phyloP scores from a whole-genome alignment of 1,140 invertebrate species.

The Euura saliciscinereae region DNA sequence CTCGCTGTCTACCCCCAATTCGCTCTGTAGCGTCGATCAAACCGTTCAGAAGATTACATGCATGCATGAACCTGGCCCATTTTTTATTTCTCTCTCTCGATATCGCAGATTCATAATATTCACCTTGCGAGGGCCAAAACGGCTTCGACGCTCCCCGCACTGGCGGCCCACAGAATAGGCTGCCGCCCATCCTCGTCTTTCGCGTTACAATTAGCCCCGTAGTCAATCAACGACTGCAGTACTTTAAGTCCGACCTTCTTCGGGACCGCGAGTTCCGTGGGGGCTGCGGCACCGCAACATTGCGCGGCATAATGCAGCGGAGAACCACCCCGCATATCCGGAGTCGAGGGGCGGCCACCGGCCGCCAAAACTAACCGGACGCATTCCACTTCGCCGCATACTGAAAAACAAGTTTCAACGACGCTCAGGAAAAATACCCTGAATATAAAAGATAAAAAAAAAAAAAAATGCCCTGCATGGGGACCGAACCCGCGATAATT shows the following conservation, averaged over 20 bases:
- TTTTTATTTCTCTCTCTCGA: too few relatives aligned
- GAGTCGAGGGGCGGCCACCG: constrained; percentile 82
- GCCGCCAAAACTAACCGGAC: constrained; percentile 83
- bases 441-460: too few relatives aligned
- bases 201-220: constrained; percentile 82
- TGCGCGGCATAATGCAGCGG: constrained; percentile 97
- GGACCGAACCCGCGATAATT: too few relatives aligned
- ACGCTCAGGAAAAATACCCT: too few relatives aligned
- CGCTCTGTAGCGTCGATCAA: too few relatives aligned
- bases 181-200: constrained; percentile 90
- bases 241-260: constrained; percentile 76
- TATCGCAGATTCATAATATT: constrained; percentile 48
- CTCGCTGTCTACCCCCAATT: too few relatives aligned
- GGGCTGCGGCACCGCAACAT: constrained; percentile 84
- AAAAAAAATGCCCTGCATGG: too few relatives aligned
- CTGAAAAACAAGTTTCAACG: constrained; percentile 53
- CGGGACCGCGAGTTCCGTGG: constrained; percentile 64
- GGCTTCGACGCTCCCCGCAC: constrained; percentile 91
- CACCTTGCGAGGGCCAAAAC: constrained; percentile 84
- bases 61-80: too few relatives aligned
- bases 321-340: constrained; percentile 93
- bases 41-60: too few relatives aligned
- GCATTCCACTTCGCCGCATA: constrained; percentile 88
- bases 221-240: constrained; percentile 80
- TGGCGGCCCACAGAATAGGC: constrained; percentile 95